Base-by-base conservation (phyloP, 2,797 vertebrate genomes). In the Petrocephalus sullivani region DNA sequence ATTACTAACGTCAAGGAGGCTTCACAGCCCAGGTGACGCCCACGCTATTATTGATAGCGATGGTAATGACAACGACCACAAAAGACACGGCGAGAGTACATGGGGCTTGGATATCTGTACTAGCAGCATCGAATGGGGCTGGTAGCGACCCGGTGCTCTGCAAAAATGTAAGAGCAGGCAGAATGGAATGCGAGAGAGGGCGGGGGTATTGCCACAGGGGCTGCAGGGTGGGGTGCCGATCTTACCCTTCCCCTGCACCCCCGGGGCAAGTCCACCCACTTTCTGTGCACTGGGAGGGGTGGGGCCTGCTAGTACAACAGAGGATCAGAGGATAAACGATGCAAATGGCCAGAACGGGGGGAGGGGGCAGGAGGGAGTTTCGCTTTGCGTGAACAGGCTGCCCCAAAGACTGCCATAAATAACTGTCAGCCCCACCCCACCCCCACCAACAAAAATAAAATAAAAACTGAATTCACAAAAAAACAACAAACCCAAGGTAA, bases 211-310 rank as follows among this genome's bases (percentile, higher is more conserved):
- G 37, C 46, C 81, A 83, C 2, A 14, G 51, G 87, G 33, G 21
- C 57, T 14, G 46, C 19, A 49, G 88, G 85, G 67, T 81, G 85
- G 49, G 71, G 85, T 56, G 3, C 12, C 51, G 10, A 14, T 54
- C 67, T 56, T 19, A 78, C 67, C 33, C 54, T 86, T 14, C 84
- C 28, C 84, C 84, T 37, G 14, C 58, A 58, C 67, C 88, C 88
- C 54, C 5, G 4, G 16, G 88, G 88, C 85, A 58, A 37, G 75
- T 41, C 57, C 49, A 57, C 46, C 88, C 19, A 28, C 57, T 86
- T 8, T 41, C 3, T 1, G 23, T 33, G 61, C 28, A 21, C n/a
- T 12, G 19, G 41, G 16, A 16, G 12, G 37, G 14, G 0, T 37
- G 37, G 75, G 1, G 37, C 46, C 83, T 60, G 53, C 60, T 53